These are phyloP conservation scores for Todus mexicanus DNA, from an alignment of 2,797 vertebrate species.

Conservation along the genomic window DNA sequence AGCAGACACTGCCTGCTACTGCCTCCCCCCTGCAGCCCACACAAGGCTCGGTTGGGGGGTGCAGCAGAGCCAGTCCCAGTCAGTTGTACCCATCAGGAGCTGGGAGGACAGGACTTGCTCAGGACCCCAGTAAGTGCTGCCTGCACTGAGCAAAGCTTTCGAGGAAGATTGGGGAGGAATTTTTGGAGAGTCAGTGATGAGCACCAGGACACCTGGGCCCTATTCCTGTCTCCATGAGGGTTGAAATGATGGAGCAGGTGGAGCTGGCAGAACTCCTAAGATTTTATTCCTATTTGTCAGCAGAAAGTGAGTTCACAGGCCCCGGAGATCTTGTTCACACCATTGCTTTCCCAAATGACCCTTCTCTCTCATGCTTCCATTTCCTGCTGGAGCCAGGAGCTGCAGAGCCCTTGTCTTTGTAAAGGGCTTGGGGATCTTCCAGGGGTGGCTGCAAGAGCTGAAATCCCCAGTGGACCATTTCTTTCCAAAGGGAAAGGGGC, in stretches of 20 bases:
- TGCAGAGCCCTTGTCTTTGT: background rate
- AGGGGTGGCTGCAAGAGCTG: accelerated
- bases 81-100: background rate
- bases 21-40: background rate
- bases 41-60: too few relatives aligned
- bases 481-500: background rate
- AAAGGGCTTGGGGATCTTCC: background rate
- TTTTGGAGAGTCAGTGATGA: background rate
- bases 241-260: background rate
- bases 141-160: background rate
- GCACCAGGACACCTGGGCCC: background rate
- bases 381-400: background rate
- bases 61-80: background rate
- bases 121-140: background rate
- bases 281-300: background rate
- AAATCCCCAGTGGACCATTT: background rate
- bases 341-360: background rate
- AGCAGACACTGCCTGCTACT: background rate
- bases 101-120: background rate
- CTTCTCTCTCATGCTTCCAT: background rate
- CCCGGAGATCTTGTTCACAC: background rate
- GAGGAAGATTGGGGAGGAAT: background rate
- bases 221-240: background rate
- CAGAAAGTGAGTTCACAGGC: background rate
- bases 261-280: background rate